Evolutionary conservation across 2,888 invertebrate genomes (phyloP), one percentile per base, ranked within the genome.

Genomic region (Emesis furor): DNA sequence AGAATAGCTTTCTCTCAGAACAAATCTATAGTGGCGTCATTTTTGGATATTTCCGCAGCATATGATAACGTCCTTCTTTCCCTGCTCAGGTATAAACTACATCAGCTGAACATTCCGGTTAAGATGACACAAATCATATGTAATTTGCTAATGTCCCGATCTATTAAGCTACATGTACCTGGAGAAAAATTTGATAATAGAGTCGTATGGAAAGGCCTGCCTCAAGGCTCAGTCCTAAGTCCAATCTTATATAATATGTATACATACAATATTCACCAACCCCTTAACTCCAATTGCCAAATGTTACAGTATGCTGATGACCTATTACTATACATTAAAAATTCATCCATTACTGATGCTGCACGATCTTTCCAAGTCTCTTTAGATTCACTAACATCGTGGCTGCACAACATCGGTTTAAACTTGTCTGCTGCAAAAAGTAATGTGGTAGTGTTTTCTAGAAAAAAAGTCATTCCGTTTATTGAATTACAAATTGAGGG

Each of bases 1-100:
- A 46, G 14, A 12, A 46, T 72, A 14, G 51, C 79, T 74, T 79
- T 67, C 78, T 46, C 82, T 55, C 59, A 35, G 0, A 30, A 72
- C 8, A 51, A 72, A 42, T 30, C 72, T 32, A 14, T 72, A 30
- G 46, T 72, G 30, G 72, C 46, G n/a, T 32, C 51, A 7, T 72
- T 72, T 14, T 46, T 51, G 24, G 72, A 72, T 30, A 42, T 72
- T 32, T 72, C 72, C 4, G 51, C 72, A 10, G 72, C 72, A 10
- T 72, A 72, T 46, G 72, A 72, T 12, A 72, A 72, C 12, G 72
- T 72, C 14, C 72, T 72, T 14, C 72, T 72, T 72, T 12, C 72
- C 1, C 14, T 72, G 51, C 72, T 72, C 72, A 72, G 72, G 39
- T 30, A 72, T 17, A 51, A 42, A 24, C 3, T 51, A 51, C 69